These are phyloP conservation scores for Tribolium madens DNA, from an alignment of 1,140 invertebrate species.

Conservation along the genomic window DNA sequence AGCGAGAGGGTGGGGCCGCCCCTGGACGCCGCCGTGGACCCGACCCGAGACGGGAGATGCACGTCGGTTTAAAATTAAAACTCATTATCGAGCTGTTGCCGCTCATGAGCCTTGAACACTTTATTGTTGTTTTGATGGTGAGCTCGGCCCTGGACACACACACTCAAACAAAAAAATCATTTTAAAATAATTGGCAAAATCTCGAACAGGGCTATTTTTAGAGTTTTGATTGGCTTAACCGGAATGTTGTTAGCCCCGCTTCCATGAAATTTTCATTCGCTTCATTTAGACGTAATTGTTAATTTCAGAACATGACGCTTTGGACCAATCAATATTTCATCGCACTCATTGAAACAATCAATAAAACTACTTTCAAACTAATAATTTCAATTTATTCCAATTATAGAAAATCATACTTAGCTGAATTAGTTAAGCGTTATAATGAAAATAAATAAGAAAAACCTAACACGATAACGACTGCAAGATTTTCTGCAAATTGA, in stretches of 20 bases:
- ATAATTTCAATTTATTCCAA: neutral
- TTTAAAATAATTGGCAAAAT: neutral
- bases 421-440: neutral
- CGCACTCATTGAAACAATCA: neutral
- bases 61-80: neutral
- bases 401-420: neutral
- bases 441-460: neutral
- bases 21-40: slow-evolving; percentile 2
- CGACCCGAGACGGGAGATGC: neutral
- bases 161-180: neutral
- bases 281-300: neutral
- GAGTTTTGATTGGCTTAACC: too few species aligned
- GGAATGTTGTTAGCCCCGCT: too few species aligned
- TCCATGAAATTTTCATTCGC: neutral
- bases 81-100: neutral
- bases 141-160: neutral
- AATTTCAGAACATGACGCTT: too few species aligned
- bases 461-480: slow-evolving; percentile 35
- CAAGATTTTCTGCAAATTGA: slow-evolving; percentile 61
- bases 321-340: too few species aligned
- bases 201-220: neutral
- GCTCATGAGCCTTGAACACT: neutral
- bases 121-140: neutral
- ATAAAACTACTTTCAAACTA: neutral
- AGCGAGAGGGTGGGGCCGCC: neutral